Conservation (phyloP, 2,113 vertebrate genomes). For the Spea bombifrons region DNA sequence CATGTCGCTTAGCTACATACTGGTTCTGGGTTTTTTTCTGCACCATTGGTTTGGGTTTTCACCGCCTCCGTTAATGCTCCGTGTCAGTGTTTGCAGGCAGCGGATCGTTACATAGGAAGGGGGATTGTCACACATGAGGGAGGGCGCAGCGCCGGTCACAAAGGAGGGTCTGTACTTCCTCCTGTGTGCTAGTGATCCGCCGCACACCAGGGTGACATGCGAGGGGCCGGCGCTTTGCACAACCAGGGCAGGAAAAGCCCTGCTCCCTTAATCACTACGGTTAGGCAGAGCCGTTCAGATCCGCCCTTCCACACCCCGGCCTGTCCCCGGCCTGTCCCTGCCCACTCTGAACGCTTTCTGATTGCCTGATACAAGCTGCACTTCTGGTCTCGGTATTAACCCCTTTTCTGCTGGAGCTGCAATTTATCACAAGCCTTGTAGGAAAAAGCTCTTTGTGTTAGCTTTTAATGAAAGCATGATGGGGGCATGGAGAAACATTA, state of each 20-base stretch:
- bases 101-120: constrained; percentile 8
- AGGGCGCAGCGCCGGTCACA: constrained; percentile 13
- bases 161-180: constrained; percentile 27
- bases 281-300: constrained; percentile 2
- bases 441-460: too few relatives aligned
- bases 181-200: constrained; percentile 3
- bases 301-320: constrained; percentile 27
- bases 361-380: not conserved
- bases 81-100: not conserved
- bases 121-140: constrained; percentile 23
- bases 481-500: too few relatives aligned
- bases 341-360: not conserved
- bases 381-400: constrained; percentile 15
- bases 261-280: constrained; percentile 1
- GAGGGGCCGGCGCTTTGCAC: not conserved
- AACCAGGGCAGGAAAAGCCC: not conserved
- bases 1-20: too few relatives aligned
- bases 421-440: too few relatives aligned
- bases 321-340: not conserved
- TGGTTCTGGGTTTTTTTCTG: too few relatives aligned
- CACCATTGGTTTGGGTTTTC: not conserved
- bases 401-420: not conserved
- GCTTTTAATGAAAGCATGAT: too few relatives aligned
- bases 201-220: constrained; percentile 13
- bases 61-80: not conserved